These are phyloP conservation scores for Cranoglanis bouderius DNA, from an alignment of 2,113 vertebrate genomes.

Conservation along the genomic window DNA sequence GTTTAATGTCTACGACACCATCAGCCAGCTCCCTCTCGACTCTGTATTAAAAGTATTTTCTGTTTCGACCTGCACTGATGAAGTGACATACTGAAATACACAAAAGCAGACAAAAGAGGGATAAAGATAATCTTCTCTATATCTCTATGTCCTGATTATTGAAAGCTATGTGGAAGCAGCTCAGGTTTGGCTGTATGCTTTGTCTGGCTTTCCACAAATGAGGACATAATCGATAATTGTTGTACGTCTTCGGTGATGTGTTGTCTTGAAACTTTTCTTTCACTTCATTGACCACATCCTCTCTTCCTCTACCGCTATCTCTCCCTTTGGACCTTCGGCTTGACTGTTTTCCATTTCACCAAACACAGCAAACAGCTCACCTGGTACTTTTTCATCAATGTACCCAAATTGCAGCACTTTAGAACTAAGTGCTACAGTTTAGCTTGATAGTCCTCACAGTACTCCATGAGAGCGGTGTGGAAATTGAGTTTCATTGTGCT, in stretches of 20 bases:
- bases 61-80: neutral
- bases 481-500: neutral
- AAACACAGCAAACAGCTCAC: neutral
- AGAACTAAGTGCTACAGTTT: neutral
- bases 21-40: neutral
- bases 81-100: neutral
- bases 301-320: neutral
- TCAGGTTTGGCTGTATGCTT: neutral
- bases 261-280: neutral
- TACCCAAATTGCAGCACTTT: constrained; percentile 8
- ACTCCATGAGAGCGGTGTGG: neutral
- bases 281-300: neutral
- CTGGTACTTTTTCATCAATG: neutral
- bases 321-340: neutral
- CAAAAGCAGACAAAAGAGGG: neutral
- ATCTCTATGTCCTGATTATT: neutral
- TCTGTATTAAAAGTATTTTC: neutral
- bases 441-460: neutral
- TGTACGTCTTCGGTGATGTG: neutral
- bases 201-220: constrained; percentile 13
- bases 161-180: neutral
- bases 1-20: neutral
- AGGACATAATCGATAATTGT: neutral
- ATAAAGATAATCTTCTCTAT: neutral
- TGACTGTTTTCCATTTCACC: neutral